These are phyloP conservation scores for Eupeodes corollae DNA, from an alignment of 1,140 invertebrate species.

Conservation along the genomic window DNA sequence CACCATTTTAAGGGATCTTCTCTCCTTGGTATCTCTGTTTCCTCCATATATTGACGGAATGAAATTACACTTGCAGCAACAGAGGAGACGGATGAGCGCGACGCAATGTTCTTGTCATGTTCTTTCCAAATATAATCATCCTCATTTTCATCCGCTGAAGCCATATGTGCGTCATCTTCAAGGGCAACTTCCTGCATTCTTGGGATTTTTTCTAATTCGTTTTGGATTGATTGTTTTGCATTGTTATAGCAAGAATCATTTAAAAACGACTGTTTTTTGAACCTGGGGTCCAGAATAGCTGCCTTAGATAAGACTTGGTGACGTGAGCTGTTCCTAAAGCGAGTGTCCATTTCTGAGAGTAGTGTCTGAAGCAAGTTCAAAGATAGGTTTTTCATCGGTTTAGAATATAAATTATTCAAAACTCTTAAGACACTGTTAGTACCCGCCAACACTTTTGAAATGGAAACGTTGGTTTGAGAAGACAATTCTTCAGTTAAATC, in stretches of 20 bases:
- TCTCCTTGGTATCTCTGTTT: slow-evolving; percentile 18
- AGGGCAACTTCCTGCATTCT: background rate
- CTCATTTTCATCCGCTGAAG: background rate
- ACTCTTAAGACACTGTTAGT: slow-evolving; percentile 10
- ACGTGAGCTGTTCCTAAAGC: background rate
- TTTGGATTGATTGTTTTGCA: background rate
- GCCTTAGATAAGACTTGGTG: background rate
- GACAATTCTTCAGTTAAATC: slow-evolving; percentile 9
- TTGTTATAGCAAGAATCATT: too few species aligned
- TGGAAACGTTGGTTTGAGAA: slow-evolving; percentile 11
- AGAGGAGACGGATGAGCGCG: slow-evolving; percentile 6
- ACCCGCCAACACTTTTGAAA: slow-evolving; percentile 12
- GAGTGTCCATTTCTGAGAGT: background rate
- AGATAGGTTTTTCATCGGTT: background rate
- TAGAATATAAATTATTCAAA: background rate
- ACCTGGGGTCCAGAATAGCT: too few species aligned
- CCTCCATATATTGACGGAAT: slow-evolving; percentile 22
- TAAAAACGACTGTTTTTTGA: too few species aligned
- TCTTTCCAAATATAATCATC: background rate
- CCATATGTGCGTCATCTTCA: background rate
- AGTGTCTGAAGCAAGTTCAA: background rate
- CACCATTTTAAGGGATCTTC: slow-evolving; percentile 22
- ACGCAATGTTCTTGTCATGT: slow-evolving; percentile 7
- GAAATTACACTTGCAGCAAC: slow-evolving; percentile 17
- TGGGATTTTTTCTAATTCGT: background rate